Percentiles rank a stretch among this genome's conserved stretches.
These are phyloP conservation scores for Cervus canadensis DNA, from an alignment of 2,113 vertebrate species.

Conservation along the genomic window DNA sequence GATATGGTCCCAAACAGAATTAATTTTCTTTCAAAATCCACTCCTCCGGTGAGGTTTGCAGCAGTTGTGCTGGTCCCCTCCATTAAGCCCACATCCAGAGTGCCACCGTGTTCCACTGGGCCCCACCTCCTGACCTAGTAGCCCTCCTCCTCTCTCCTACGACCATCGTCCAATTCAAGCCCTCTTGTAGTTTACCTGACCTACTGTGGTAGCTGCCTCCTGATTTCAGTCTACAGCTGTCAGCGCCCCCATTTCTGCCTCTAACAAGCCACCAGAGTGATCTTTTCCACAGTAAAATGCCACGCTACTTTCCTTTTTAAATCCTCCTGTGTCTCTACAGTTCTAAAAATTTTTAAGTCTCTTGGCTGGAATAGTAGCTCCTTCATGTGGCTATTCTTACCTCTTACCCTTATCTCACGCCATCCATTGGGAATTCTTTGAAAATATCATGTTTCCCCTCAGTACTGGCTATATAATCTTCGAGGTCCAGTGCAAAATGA, in stretches of 20 bases:
- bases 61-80: neutral
- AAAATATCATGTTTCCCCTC: neutral
- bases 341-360: neutral
- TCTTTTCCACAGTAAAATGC: neutral
- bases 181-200: neutral
- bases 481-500: neutral
- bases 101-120: neutral
- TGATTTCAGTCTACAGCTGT: too few species aligned
- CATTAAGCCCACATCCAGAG: neutral
- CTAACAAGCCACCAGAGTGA: neutral
- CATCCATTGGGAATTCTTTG: neutral
- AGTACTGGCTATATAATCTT: neutral
- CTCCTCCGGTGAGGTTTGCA: neutral
- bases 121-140: neutral
- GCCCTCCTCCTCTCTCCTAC: neutral
- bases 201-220: neutral
- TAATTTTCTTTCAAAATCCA: neutral
- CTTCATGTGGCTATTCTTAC: neutral
- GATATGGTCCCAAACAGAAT: neutral
- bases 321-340: neutral
- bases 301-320: neutral
- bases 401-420: neutral
- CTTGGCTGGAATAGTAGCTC: neutral
- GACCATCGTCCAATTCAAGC: accelerated
- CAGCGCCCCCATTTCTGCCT: neutral